Conservation (phyloP, 2,113 vertebrate species). For the Triplophysa tibetana region DNA sequence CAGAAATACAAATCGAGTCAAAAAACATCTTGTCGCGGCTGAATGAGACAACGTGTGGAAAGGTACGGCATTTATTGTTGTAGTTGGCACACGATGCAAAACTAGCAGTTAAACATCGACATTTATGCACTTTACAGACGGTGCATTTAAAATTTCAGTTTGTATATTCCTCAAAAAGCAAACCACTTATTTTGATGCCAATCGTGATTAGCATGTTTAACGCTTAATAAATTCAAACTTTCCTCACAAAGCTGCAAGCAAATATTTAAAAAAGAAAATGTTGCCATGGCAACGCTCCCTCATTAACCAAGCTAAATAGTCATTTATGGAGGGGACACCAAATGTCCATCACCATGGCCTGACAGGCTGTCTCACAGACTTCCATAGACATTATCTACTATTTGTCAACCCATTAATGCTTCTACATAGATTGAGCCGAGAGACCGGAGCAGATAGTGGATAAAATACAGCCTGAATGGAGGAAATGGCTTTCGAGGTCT, state of each 20-base stretch:
- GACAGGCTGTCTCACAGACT: neutral
- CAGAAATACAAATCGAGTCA: neutral
- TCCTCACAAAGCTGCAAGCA: neutral
- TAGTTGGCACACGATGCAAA: no score
- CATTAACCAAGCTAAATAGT: conserved; percentile 1
- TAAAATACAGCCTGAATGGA: conserved; percentile 51
- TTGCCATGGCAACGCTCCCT: neutral
- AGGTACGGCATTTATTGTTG: neutral
- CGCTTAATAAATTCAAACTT: neutral
- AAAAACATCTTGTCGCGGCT: neutral
- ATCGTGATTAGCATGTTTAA: no score
- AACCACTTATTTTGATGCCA: no score
- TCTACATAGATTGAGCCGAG: conserved; percentile 5
- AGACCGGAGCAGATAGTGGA: neutral
- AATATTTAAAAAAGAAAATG: neutral
- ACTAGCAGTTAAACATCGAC: no score
- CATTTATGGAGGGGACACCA: conserved; percentile 12
- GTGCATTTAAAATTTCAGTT: no score
- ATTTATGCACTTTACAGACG: no score
- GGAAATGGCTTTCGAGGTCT: conserved; percentile 23
- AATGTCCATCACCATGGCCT: conserved; percentile 4
- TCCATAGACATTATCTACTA: conserved; percentile 1
- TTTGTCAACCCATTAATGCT: conserved; percentile 11
- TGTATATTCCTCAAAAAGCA: no score
- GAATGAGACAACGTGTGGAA: neutral